These are phyloP conservation scores for Allacma fusca DNA, from an alignment of 2,888 invertebrate species.

Conservation along the genomic window DNA sequence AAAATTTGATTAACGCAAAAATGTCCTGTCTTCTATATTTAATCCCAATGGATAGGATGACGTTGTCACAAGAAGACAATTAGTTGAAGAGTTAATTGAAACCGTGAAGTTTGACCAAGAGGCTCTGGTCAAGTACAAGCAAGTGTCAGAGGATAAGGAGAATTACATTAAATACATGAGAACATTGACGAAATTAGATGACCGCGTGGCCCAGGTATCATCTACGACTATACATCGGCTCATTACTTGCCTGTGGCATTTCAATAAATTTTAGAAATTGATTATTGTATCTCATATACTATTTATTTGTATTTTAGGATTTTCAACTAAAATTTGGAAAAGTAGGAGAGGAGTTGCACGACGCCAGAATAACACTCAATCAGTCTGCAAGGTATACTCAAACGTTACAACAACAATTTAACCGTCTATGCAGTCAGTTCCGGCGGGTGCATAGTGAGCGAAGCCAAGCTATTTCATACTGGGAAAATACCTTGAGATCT, in stretches of 20 bases:
- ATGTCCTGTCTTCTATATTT: too few relatives aligned
- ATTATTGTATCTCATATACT: too few relatives aligned
- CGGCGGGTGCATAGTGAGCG: slow-evolving; percentile 54
- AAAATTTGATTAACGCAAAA: too few relatives aligned
- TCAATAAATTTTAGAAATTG: too few relatives aligned
- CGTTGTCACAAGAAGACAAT: slow-evolving; percentile 41
- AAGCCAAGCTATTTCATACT: slow-evolving; percentile 52
- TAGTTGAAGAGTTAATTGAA: slow-evolving; percentile 50
- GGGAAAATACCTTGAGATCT: slow-evolving; percentile 53
- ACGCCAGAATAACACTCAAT: slow-evolving; percentile 41
- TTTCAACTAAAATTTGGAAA: slow-evolving; percentile 48
- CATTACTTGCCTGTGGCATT: background rate
- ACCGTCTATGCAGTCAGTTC: slow-evolving; percentile 48
- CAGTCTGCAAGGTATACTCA: slow-evolving; percentile 43
- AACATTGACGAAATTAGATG: slow-evolving; percentile 51
- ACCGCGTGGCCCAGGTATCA: slow-evolving; percentile 49
- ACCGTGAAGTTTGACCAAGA: slow-evolving; percentile 56
- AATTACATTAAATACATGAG: slow-evolving; percentile 54
- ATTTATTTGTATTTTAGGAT: slow-evolving; percentile 51
- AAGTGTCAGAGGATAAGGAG: slow-evolving; percentile 52
- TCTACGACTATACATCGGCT: background rate
- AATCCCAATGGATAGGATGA: slow-evolving; percentile 40
- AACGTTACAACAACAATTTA: slow-evolving; percentile 51
- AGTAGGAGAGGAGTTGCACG: slow-evolving; percentile 44
- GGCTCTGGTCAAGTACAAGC: slow-evolving; percentile 52